Evolutionary conservation across 1,140 invertebrate species (phyloP).

Genomic region (Grapholita molesta): DNA sequence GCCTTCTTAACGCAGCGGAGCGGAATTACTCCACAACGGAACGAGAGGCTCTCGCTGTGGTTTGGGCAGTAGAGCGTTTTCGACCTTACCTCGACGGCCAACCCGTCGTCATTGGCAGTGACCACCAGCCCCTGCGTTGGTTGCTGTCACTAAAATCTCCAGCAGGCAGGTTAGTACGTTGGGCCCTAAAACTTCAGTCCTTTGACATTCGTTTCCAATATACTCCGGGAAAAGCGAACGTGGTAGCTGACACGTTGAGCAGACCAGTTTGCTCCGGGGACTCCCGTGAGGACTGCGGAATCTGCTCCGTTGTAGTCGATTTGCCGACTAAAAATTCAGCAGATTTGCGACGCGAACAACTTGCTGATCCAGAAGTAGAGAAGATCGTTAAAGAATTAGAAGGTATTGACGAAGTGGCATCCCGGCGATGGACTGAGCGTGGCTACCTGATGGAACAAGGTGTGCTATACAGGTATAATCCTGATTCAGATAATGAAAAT

Average conservation of each 20-base stretch:
- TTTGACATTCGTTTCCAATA: conserved; percentile 49
- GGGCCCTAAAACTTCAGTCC: conserved; percentile 63
- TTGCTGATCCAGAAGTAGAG: background rate
- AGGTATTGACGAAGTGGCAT: background rate
- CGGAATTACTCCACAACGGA: conserved; percentile 67
- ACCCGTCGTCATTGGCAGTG: conserved; percentile 26
- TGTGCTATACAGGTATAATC: background rate
- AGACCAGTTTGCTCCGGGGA: conserved; percentile 24
- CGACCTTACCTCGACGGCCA: conserved; percentile 49
- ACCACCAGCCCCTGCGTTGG: conserved; percentile 75
- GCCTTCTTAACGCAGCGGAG: conserved; percentile 58
- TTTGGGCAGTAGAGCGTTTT: conserved; percentile 68
- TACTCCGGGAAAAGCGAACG: conserved; percentile 33
- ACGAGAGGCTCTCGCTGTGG: conserved; percentile 67
- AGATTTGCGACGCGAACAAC: background rate
- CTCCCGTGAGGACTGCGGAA: background rate
- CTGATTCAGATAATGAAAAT: background rate
- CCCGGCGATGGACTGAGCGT: background rate
- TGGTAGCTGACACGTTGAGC: conserved; percentile 34
- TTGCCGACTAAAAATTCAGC: background rate
- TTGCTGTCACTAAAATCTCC: conserved; percentile 62
- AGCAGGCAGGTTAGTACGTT: conserved; percentile 56
- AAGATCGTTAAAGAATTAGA: background rate
- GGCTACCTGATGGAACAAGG: background rate
- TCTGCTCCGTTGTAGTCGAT: conserved; percentile 1